Evolutionary conservation across 2,888 invertebrate species (phyloP), one percentile per base, ranked within the genome.

Genomic region (Scrobipalpa costella): DNA sequence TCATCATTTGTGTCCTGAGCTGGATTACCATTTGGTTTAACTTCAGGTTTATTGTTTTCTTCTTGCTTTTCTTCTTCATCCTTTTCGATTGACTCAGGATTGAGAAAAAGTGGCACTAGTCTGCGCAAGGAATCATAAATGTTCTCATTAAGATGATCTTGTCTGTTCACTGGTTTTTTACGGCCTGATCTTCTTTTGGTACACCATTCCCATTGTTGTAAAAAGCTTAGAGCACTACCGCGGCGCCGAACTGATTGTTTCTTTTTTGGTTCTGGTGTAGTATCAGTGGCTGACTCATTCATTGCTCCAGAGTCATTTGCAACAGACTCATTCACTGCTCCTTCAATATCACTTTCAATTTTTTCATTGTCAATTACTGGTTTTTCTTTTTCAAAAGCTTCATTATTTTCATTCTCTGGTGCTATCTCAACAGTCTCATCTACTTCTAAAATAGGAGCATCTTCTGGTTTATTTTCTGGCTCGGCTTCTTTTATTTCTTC

Each of bases 141-240:
- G 44, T 94, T 94, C 69, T 94, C 93, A 79, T 93, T 93, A 71
- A 90, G 84, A 67, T 92, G 92, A 40, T 91, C 92, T 76, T 94
- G 93, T 64, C 92, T 90, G 69, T 92, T 93, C 61, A 87, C 89
- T 6, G 92, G 79, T 78, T 90, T 91, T 64, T 90, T 92, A n/a
- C 90, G 77, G 0, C 85, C 85, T 11, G 93, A 92, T 67, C 92
- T 90, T 19, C 93, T 78, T 71, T 93, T 94, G 62, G 92, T 86
- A 71, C 95, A 95, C 95, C 96, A 96, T 61, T 95, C 95, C 95
- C 96, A 95, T 71, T 95, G 94, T 72, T 95, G 94, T 21, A 96
- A 82, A 71, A 94, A 94, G 59, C 94, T 94, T 13, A 96, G 85
- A 36, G 95, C 94, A 82, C 95, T 95, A 47, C 96, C 93, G 66